Conservation (phyloP, 1,140 invertebrate genomes). For the Hypsibius dujardini region DNA sequence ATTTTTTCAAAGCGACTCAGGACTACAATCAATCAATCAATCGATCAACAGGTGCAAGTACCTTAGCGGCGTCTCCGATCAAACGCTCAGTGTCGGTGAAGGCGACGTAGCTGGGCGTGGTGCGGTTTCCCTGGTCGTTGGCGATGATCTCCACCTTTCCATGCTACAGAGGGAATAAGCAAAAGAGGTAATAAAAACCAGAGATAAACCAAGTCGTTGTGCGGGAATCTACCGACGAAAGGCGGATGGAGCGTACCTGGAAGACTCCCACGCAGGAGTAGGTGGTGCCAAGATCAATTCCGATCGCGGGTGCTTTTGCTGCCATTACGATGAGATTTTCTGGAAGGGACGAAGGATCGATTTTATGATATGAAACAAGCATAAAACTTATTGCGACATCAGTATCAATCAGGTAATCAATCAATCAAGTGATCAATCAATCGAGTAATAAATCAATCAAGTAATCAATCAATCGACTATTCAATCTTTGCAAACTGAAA, state of each 20-base stretch:
- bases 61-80: conserved; percentile 50
- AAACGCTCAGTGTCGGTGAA: conserved; percentile 58
- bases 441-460: no score
- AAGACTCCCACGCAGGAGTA: conserved; percentile 76
- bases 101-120: conserved; percentile 41
- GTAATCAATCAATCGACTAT: no score
- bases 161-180: conserved; percentile 28
- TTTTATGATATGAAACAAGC: no score
- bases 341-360: no score
- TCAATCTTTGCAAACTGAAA: no score
- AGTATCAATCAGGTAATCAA: no score
- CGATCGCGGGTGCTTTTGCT: conserved; percentile 26
- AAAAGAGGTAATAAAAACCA: conserved; percentile 29
- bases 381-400: no score
- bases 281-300: conserved; percentile 48
- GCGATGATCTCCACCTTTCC: conserved; percentile 43
- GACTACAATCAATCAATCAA: background rate
- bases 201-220: conserved; percentile 27
- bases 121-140: conserved; percentile 42
- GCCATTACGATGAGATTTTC: background rate
- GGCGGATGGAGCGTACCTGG: conserved; percentile 34
- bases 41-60: background rate
- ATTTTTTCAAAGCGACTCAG: background rate
- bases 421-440: no score
- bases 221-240: conserved; percentile 24